Percentiles rank a stretch among this genome's conserved stretches.
phyloP scores from a whole-genome alignment of 2,888 invertebrate species.

The Danaus chrysippus region DNA sequence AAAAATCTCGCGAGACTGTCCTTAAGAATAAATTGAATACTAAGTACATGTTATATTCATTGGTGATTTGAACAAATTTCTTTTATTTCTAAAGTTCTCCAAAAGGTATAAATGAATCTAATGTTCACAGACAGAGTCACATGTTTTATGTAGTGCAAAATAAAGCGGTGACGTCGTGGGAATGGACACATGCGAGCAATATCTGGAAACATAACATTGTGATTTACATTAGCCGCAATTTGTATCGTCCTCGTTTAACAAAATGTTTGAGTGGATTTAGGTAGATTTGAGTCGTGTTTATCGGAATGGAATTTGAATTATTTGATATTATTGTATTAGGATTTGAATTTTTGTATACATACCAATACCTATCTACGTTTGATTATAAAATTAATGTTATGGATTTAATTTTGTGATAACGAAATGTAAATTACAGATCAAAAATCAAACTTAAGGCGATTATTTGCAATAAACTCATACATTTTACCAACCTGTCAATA shows the following conservation, averaged over 20 bases:
- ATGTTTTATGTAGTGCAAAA: not conserved
- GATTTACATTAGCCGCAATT: slow-evolving; percentile 59
- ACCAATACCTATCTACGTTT: slow-evolving; percentile 19
- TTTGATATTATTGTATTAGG: slow-evolving; percentile 11
- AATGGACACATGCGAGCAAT: slow-evolving; percentile 49
- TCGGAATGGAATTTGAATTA: slow-evolving; percentile 15
- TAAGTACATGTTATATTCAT: too few species aligned
- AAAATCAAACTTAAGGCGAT: too few species aligned
- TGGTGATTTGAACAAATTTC: too few species aligned
- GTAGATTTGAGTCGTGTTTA: slow-evolving; percentile 20
- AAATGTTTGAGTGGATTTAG: slow-evolving; percentile 43
- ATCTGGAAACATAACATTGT: slow-evolving; percentile 57
- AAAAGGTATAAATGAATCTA: slow-evolving; percentile 20
- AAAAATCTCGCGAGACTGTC: too few species aligned
- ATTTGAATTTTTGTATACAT: slow-evolving; percentile 31
- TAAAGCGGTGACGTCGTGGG: slow-evolving; percentile 41
- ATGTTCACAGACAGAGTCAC: not conserved
- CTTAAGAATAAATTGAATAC: too few species aligned
- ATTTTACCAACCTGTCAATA: too few species aligned
- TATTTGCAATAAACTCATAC: too few species aligned
- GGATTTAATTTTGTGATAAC: too few species aligned
- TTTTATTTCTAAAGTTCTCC: too few species aligned
- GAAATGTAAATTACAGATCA: too few species aligned
- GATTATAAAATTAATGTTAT: too few species aligned
- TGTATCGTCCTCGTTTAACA: slow-evolving; percentile 52